These are phyloP conservation scores for Chloropsis hardwickii DNA, from an alignment of 2,113 vertebrate species.

Conservation along the genomic window DNA sequence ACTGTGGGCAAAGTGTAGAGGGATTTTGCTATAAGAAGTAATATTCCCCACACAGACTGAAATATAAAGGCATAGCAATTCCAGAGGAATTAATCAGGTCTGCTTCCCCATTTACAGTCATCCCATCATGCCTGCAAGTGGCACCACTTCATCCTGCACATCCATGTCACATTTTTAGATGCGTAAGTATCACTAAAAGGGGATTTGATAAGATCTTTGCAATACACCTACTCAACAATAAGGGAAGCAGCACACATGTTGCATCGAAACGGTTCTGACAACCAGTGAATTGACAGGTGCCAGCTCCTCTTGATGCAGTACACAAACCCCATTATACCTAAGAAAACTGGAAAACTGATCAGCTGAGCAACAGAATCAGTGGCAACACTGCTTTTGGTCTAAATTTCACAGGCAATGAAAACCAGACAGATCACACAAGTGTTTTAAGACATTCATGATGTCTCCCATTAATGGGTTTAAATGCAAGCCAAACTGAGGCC, in stretches of 20 bases:
- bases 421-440: background rate
- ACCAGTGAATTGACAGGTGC: background rate
- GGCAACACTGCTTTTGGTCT: background rate
- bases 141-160: background rate
- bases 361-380: background rate
- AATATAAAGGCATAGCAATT: background rate
- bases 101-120: background rate
- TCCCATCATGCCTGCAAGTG: background rate
- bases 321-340: background rate
- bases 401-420: background rate
- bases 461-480: background rate
- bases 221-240: background rate
- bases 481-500: background rate
- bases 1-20: background rate
- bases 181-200: background rate
- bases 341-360: background rate
- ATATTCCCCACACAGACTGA: background rate
- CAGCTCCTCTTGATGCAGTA: background rate
- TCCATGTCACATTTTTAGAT: background rate
- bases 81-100: background rate
- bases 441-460: background rate
- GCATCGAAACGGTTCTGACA: background rate
- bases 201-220: background rate
- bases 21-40: background rate
- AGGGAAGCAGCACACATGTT: background rate